These are phyloP conservation scores for Paradoxurus hermaphroditus DNA, from an alignment of 2,113 vertebrate genomes.

Conservation along the genomic window DNA sequence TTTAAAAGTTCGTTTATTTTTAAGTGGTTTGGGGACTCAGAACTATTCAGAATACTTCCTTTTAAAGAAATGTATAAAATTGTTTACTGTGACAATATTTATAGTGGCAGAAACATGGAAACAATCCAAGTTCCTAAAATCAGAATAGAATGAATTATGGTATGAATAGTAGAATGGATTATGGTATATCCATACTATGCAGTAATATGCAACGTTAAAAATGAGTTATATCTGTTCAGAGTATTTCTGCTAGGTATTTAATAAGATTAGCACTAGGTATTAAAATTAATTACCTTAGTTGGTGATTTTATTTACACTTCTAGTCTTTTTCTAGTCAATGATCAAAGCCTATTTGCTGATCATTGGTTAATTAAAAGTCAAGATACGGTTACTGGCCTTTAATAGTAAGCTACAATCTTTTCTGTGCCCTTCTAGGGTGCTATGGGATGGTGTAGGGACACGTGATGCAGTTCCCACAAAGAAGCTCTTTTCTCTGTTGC, in stretches of 20 bases:
- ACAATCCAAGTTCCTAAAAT: neutral
- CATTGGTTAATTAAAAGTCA: conserved; percentile 59
- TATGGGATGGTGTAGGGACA: conserved; percentile 76
- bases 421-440: conserved; percentile 77
- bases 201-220: neutral
- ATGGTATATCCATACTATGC: neutral
- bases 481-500: conserved; percentile 75
- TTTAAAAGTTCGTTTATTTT: conserved; percentile 48
- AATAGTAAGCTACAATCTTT: conserved; percentile 74
- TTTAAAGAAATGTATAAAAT: conserved; percentile 19
- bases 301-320: conserved; percentile 11
- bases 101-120: conserved; percentile 17
- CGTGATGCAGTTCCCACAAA: conserved; percentile 74
- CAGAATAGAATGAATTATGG: neutral
- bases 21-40: conserved; percentile 34
- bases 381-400: conserved; percentile 59
- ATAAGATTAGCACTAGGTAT: conserved; percentile 45
- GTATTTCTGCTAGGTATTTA: conserved; percentile 47
- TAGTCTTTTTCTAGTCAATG: conserved; percentile 57
- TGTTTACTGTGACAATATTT: neutral
- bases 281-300: conserved; percentile 52
- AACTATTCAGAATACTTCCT: conserved; percentile 21
- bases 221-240: neutral
- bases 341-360: conserved; percentile 69
- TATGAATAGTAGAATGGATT: neutral